These are phyloP conservation scores for Maccullochella peelii DNA, from an alignment of 2,113 vertebrate species.

Conservation along the genomic window DNA sequence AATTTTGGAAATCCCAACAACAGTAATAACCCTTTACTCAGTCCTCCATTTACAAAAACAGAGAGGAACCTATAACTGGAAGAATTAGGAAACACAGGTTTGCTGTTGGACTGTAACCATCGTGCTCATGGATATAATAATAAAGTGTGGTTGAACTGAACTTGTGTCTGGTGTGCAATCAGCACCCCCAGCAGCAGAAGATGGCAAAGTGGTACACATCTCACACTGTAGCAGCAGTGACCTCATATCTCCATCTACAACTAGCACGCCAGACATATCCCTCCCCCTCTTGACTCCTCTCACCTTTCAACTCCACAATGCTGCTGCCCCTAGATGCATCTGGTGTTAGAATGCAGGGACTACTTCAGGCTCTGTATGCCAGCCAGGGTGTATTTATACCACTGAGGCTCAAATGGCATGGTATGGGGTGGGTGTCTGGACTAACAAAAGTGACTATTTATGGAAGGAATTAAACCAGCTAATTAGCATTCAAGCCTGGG, in stretches of 20 bases:
- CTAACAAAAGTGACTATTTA: slow-evolving; percentile 5
- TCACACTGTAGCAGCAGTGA: slow-evolving; percentile 11
- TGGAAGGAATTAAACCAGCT: slow-evolving; percentile 19
- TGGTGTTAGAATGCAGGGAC: slow-evolving; percentile 54
- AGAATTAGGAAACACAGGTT: background rate
- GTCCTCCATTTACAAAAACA: background rate
- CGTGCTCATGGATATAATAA: background rate
- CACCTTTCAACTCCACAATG: slow-evolving; percentile 52
- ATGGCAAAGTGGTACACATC: background rate
- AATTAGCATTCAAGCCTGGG: slow-evolving; percentile 26
- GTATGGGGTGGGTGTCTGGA: slow-evolving; percentile 5
- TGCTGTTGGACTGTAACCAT: no score
- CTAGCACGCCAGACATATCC: slow-evolving; percentile 18
- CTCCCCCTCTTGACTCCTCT: slow-evolving; percentile 11
- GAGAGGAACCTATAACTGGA: background rate
- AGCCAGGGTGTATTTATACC: slow-evolving; percentile 55
- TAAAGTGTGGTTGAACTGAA: background rate
- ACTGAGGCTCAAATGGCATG: slow-evolving; percentile 13
- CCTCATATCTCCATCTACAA: slow-evolving; percentile 18
- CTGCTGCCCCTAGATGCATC: slow-evolving; percentile 34
- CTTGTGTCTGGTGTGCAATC: background rate
- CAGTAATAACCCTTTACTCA: background rate
- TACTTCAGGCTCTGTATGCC: slow-evolving; percentile 41
- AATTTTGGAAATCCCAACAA: background rate
- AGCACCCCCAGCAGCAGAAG: background rate